These are phyloP conservation scores for Caenorhabditis afra DNA, from an alignment of 2,888 invertebrate genomes.

Conservation along the genomic window DNA sequence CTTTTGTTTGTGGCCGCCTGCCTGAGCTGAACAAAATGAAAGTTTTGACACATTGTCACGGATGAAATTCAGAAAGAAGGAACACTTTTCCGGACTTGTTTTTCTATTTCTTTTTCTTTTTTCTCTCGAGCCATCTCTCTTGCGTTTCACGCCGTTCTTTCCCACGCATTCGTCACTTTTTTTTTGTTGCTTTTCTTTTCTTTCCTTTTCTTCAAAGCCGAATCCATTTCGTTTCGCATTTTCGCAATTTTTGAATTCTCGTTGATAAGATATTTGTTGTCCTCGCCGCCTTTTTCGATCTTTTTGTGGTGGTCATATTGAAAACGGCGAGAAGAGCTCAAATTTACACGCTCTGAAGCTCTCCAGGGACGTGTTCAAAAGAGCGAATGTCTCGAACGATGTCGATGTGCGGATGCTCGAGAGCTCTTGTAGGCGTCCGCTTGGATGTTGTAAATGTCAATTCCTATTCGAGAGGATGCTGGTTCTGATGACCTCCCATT, in stretches of 20 bases:
- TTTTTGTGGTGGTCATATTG: neutral
- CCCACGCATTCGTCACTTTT: slow-evolving; percentile 31
- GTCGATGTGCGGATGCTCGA: slow-evolving; percentile 16
- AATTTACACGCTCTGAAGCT: neutral
- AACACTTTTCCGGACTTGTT: neutral
- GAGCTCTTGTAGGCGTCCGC: neutral
- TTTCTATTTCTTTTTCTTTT: neutral
- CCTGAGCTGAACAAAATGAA: neutral
- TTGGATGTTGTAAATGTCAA: slow-evolving; percentile 7
- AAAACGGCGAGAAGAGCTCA: slow-evolving; percentile 13
- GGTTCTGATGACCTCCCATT: too few relatives aligned
- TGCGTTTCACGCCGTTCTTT: too few relatives aligned
- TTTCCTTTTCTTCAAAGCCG: neutral
- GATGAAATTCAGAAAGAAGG: neutral
- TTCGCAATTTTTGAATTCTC: neutral
- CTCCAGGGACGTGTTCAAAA: slow-evolving; percentile 22
- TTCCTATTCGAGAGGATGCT: too few relatives aligned
- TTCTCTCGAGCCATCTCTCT: too few relatives aligned
- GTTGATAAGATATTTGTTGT: slow-evolving; percentile 40
- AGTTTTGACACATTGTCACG: too few relatives aligned
- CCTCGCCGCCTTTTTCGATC: neutral
- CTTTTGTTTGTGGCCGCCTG: too few relatives aligned
- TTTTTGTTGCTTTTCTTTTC: neutral
- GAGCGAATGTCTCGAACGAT: slow-evolving; percentile 18
- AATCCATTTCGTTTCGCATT: neutral